phyloP scores from a whole-genome alignment of 2,797 vertebrate genomes.

The Alca torda region DNA sequence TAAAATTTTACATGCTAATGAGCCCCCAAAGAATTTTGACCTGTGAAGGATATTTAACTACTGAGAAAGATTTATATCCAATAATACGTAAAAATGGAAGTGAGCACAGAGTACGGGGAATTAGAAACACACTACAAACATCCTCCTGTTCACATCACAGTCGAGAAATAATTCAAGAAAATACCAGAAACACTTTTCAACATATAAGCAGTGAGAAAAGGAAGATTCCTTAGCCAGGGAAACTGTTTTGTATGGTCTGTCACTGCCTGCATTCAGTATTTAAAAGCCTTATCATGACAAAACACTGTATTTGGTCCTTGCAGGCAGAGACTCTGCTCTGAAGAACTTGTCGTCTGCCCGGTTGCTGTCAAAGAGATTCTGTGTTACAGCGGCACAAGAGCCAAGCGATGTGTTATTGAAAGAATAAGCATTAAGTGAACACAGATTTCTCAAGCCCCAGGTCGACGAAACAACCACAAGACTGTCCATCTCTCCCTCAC shows the following conservation, averaged over 20 bases:
- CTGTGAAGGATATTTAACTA: constrained; percentile 51
- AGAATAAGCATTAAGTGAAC: background rate
- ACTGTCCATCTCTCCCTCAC: background rate
- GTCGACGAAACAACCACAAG: background rate
- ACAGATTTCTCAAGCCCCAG: background rate
- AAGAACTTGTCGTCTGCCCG: background rate
- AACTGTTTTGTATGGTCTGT: background rate
- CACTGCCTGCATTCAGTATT: background rate
- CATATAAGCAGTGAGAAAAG: background rate
- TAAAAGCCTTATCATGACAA: background rate
- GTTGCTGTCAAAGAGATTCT: background rate
- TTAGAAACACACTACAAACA: constrained; percentile 31
- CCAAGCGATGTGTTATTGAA: background rate
- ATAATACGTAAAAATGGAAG: constrained; percentile 37
- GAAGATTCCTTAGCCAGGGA: background rate
- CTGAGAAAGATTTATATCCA: constrained; percentile 49
- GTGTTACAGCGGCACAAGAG: background rate
- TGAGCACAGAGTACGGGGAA: background rate
- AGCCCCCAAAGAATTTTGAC: constrained; percentile 57
- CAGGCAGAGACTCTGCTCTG: background rate
- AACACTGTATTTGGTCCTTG: background rate
- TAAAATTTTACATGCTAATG: constrained; percentile 34
- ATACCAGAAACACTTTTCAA: background rate
- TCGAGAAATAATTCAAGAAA: constrained; percentile 5
- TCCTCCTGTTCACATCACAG: background rate